phyloP scores from a whole-genome alignment of 2,113 vertebrate genomes.

The sheep (Ovis aries) region ARS-UI_Ramb_v3.0 NC_056055.1:22797001-22797500 shows the following conservation, averaged over 20 bases:
- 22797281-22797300: no score
- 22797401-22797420: neutral
- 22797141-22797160: neutral
- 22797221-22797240: neutral
- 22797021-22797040: no score
- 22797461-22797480: no score
- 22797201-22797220: neutral
- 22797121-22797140: neutral
- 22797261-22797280: neutral
- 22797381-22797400: no score
- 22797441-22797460: no score
- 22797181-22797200: neutral
- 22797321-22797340: neutral
- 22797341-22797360: neutral
- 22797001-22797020: no score
- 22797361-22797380: neutral
- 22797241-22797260: neutral
- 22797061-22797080: neutral
- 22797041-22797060: no score
- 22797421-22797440: no score
- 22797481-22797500: no score
- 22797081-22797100: neutral
- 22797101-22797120: neutral
- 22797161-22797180: neutral
- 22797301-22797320: neutral